A percentile compares a stretch with the other conserved stretches of the same genome.
phyloP scores from a whole-genome alignment of 2,888 invertebrate genomes.

The Tetrapedia diversipes region DNA sequence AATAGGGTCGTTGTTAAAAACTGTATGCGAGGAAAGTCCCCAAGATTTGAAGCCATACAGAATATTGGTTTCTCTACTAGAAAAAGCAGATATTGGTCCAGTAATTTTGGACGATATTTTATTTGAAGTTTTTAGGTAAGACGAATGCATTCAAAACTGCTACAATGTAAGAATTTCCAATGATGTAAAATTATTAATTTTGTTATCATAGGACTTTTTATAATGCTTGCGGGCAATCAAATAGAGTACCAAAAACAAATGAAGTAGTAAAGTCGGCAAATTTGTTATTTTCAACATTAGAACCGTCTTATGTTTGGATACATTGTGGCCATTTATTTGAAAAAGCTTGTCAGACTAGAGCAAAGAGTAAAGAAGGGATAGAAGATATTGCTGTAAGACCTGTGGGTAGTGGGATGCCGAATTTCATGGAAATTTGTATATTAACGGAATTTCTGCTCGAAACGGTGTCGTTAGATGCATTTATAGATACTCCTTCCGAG shows the following conservation, averaged over 20 bases:
- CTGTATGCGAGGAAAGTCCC: constrained; percentile 85
- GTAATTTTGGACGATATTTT: constrained; percentile 90
- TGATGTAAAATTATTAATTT: constrained; percentile 11
- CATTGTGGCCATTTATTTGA: constrained; percentile 88
- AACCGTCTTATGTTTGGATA: constrained; percentile 94
- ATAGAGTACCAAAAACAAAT: constrained; percentile 82
- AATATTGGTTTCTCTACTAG: constrained; percentile 91
- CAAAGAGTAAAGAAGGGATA: constrained; percentile 64
- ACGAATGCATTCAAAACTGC: neutral
- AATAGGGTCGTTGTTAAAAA: constrained; percentile 85
- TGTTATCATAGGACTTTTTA: constrained; percentile 77
- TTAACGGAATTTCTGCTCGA: constrained; percentile 90
- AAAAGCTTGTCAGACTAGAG: constrained; percentile 83
- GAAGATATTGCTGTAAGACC: constrained; percentile 80
- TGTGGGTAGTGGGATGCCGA: constrained; percentile 87
- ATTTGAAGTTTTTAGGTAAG: constrained; percentile 89
- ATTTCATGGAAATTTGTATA: constrained; percentile 88
- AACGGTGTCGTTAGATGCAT: constrained; percentile 89
- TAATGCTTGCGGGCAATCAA: constrained; percentile 76
- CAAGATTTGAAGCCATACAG: constrained; percentile 89
- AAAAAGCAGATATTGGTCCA: constrained; percentile 93
- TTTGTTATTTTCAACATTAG: constrained; percentile 91
- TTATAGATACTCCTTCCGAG: constrained; percentile 90
- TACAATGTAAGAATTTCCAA: neutral
- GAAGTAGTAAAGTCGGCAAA: constrained; percentile 94